Percentiles rank a stretch among this genome's conserved stretches.
Conservation (phyloP, 2,113 vertebrate species). For the Nycticebus coucang region DNA sequence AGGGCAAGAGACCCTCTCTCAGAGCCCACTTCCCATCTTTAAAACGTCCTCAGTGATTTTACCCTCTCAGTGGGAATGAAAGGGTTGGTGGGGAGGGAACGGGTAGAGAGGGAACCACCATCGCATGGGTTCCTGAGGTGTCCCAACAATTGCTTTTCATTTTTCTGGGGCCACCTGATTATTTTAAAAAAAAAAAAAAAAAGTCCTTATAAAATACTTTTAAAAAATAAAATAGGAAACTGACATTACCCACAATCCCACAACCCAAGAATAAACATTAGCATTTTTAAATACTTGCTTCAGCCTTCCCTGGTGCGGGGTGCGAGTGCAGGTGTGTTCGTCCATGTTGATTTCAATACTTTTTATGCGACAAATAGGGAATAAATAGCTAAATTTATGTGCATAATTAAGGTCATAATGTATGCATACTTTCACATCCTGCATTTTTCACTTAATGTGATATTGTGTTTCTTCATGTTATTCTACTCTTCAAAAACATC, state of each 20-base stretch:
- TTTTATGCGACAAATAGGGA: background rate
- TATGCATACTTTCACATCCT: background rate
- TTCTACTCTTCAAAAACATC: conserved; percentile 42
- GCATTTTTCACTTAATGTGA: background rate
- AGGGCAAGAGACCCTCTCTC: background rate
- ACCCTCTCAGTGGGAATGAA: rapidly evolving
- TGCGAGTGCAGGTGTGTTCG: background rate
- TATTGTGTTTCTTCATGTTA: background rate
- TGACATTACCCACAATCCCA: background rate
- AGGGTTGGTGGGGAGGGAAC: background rate
- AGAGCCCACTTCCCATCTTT: background rate
- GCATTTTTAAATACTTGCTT: background rate
- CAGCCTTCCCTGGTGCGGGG: background rate
- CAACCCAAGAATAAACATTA: background rate
- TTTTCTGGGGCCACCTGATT: background rate
- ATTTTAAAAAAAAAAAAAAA: background rate
- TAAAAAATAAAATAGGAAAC: background rate
- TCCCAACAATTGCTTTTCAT: background rate
- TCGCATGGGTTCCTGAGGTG: background rate
- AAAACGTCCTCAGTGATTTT: background rate
- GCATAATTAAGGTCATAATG: conserved; percentile 50
- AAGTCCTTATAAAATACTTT: background rate
- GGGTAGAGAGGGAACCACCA: background rate
- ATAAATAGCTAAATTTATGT: conserved; percentile 57
- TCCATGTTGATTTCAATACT: background rate